A percentile compares a stretch with the other conserved stretches of the same genome.
These are phyloP conservation scores for Rhabdornis inornatus DNA, from an alignment of 2,113 vertebrate genomes.

Conservation along the genomic window DNA sequence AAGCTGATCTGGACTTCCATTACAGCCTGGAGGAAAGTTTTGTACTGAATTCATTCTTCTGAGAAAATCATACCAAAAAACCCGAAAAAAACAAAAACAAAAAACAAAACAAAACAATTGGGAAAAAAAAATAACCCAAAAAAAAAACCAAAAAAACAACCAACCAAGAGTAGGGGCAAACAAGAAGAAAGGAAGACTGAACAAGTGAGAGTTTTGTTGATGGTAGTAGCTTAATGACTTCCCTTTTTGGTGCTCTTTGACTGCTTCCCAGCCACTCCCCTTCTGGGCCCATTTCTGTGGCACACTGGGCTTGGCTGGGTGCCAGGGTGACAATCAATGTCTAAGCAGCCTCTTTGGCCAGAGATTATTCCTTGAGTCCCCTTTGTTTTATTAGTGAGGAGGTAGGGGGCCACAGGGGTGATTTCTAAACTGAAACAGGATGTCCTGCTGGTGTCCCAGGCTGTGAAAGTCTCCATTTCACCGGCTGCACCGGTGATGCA, in stretches of 20 bases:
- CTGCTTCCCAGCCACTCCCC: slow-evolving; percentile 60
- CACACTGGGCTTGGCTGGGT: slow-evolving; percentile 69
- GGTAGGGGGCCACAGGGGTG: slow-evolving; percentile 51
- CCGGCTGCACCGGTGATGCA: neutral
- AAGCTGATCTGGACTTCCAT: slow-evolving; percentile 16
- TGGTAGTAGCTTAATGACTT: slow-evolving; percentile 68
- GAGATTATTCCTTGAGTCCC: slow-evolving; percentile 74
- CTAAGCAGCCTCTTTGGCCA: slow-evolving; percentile 74
- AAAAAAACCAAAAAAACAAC: too few species aligned
- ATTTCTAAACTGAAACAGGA: slow-evolving; percentile 84
- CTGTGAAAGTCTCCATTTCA: slow-evolving; percentile 61
- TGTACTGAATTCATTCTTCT: slow-evolving; percentile 46
- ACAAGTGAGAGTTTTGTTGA: slow-evolving; percentile 43
- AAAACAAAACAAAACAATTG: neutral
- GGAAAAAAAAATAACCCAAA: neutral
- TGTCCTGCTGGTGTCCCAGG: slow-evolving; percentile 78
- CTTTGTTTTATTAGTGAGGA: slow-evolving; percentile 77
- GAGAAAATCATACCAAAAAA: neutral
- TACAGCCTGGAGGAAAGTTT: slow-evolving; percentile 31
- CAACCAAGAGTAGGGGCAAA: too few species aligned
- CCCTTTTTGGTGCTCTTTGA: slow-evolving; percentile 71
- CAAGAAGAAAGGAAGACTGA: slow-evolving; percentile 30
- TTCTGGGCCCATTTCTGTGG: slow-evolving; percentile 34
- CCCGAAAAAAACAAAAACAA: neutral
- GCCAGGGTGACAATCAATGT: slow-evolving; percentile 86